These are phyloP conservation scores for Bombus impatiens DNA, from an alignment of 1,140 invertebrate species.

Conservation along the genomic window DNA sequence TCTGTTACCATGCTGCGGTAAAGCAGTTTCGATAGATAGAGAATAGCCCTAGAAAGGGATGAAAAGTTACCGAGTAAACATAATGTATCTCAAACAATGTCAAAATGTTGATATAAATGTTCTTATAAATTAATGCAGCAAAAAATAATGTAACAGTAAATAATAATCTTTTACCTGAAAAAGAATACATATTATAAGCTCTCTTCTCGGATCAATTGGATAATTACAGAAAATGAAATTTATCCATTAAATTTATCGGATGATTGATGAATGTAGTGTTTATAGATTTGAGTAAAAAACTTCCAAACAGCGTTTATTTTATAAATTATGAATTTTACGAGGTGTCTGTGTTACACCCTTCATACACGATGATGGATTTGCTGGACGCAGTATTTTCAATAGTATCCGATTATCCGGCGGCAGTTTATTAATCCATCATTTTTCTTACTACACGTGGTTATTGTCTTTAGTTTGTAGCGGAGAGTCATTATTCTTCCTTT, in stretches of 20 bases:
- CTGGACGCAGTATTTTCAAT: constrained; percentile 27
- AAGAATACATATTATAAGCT: not conserved
- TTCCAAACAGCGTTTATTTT: not conserved
- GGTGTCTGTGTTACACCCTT: not conserved
- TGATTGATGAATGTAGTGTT: not conserved
- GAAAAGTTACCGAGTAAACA: not conserved
- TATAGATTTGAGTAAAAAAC: not conserved
- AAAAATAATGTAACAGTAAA: not conserved
- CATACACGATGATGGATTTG: constrained; percentile 32
- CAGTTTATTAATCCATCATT: constrained; percentile 36
- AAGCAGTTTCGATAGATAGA: not conserved
- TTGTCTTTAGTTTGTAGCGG: not conserved
- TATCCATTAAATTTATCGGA: not conserved
- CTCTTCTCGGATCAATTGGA: not conserved
- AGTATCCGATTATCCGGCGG: constrained; percentile 21
- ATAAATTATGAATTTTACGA: not conserved
- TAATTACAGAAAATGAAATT: not conserved
- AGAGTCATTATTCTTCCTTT: constrained; percentile 49
- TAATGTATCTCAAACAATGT: no score
- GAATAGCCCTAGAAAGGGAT: not conserved
- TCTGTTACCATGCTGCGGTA: constrained; percentile 5
- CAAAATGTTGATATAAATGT: not conserved
- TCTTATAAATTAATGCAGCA: not conserved
- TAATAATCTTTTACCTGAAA: not conserved
- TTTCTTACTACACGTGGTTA: not conserved